These are phyloP conservation scores for Parus major DNA, from an alignment of 2,113 vertebrate species.

Conservation along the genomic window DNA sequence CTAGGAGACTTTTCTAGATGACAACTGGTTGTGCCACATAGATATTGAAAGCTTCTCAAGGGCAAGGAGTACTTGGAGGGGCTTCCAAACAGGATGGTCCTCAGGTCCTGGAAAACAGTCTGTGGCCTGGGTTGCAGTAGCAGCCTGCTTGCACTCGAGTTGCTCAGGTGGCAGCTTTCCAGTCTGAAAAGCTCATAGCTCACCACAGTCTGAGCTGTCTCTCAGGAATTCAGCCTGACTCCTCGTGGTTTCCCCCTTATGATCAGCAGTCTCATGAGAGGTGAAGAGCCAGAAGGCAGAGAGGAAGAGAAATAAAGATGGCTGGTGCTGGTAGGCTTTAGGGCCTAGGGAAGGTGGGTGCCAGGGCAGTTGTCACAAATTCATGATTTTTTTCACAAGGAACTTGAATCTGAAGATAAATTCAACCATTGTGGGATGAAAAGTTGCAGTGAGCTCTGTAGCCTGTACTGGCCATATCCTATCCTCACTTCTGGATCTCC, in stretches of 20 bases:
- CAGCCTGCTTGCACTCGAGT: neutral
- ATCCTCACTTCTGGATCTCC: neutral
- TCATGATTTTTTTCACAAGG: neutral
- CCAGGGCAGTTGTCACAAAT: neutral
- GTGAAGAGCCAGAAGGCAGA: neutral
- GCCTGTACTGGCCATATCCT: neutral
- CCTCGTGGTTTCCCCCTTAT: rapidly evolving
- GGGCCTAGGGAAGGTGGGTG: neutral
- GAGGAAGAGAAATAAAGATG: neutral
- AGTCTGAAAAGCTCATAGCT: neutral
- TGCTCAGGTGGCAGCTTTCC: neutral
- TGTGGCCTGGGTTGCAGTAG: neutral
- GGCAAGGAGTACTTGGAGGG: neutral
- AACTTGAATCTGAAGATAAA: neutral
- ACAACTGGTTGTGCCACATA: neutral
- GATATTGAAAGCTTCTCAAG: neutral
- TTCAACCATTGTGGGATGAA: neutral
- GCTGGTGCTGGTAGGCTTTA: neutral
- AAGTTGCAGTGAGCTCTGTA: neutral
- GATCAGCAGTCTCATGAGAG: neutral
- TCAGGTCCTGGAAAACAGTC: neutral
- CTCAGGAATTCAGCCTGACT: neutral
- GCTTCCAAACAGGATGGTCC: neutral
- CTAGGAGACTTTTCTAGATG: neutral
- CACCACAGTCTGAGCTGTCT: neutral